Conservation (phyloP, 1,140 invertebrate genomes). For the Drosophila ambigua region DNA sequence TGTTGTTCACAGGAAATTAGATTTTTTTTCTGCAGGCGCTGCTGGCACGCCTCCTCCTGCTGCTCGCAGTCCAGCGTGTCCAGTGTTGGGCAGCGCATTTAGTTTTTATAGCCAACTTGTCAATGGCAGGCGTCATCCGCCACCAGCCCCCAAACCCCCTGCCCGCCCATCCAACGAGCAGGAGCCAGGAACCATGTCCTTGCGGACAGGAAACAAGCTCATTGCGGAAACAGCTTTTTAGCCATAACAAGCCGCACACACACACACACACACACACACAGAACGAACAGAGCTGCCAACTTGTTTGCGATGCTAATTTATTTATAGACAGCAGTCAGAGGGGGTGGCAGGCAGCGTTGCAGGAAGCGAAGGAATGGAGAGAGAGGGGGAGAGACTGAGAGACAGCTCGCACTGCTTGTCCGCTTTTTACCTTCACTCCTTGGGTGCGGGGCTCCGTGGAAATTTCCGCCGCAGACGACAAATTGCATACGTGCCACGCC, state of each 20-base stretch:
- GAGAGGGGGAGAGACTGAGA: too few relatives aligned
- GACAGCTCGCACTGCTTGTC: too few relatives aligned
- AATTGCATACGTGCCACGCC: conserved; percentile 69
- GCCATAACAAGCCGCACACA: conserved; percentile 68
- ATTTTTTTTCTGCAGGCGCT: conserved; percentile 52
- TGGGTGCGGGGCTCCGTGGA: conserved; percentile 52
- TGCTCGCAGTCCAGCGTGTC: conserved; percentile 6
- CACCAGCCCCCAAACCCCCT: rapidly evolving
- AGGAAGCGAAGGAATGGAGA: too few relatives aligned
- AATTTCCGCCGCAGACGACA: conserved; percentile 79
- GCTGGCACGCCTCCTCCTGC: conserved; percentile 36
- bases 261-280: conserved; percentile 22
- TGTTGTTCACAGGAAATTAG: conserved; percentile 82
- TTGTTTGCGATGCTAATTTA: conserved; percentile 81
- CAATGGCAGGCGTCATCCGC: conserved; percentile 56
- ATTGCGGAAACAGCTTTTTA: conserved; percentile 82
- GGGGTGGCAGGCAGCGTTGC: background rate
- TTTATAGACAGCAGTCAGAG: conserved; percentile 69
- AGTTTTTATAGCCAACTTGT: conserved; percentile 75
- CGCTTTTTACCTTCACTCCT: conserved; percentile 7
- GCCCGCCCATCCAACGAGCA: background rate
- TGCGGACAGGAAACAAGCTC: conserved; percentile 80
- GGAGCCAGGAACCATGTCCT: conserved; percentile 56
- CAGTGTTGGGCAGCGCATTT: conserved; percentile 67
- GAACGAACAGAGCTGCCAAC: conserved; percentile 48